Base-by-base conservation (phyloP, 2,888 invertebrate genomes). In the Agelastica alni region DNA sequence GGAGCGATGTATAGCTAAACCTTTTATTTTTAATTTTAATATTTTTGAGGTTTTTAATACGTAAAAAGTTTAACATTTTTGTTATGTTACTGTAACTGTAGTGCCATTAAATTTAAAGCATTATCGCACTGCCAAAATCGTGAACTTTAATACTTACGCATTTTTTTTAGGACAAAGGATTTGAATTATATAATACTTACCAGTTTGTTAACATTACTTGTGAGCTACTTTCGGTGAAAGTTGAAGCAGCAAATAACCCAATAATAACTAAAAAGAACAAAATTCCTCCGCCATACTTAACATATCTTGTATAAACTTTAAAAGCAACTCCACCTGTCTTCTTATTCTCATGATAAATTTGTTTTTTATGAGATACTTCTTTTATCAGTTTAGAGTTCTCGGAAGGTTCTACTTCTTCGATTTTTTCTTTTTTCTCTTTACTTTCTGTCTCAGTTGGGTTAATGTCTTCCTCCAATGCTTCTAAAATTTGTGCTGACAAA, bases 391-490 rank as follows among this genome's bases (percentile, higher is more conserved):
- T 43, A 0, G 48, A 13, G 9, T 60, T 51, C 51, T 66, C 42
- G 0, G 32, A 17, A 34, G 0, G 10, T 26, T 42, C 62, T 22
- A 53, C 57, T 0, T 87, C 86, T 72, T 12, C 16, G 89, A 88
- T 72, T 1, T 10, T 1, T 2, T 47, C 30, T 2, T n/a, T 26
- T 10, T 17, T 34, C 14, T 31, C 31, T 7, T 32, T 14, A 13
- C 1, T 4, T 14, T 13, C 16, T n/a, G 17, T 10, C 9, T 32
- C 22, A 4, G 9, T 37, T 9, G 28, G 3, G n/a, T 1, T 4
- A n/a, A 14, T 16, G 1, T 16, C 3, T 34, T 45, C 13, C 6
- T 46, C 36, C 2, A 46, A 22, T 13, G 58, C 60, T 31, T 57
- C 47, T 6, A 65, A 14, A 3, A 65, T 34, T 17, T 66, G 62